Base-by-base conservation (phyloP, 2,113 vertebrate genomes). In the Prionailurus bengalensis region DNA sequence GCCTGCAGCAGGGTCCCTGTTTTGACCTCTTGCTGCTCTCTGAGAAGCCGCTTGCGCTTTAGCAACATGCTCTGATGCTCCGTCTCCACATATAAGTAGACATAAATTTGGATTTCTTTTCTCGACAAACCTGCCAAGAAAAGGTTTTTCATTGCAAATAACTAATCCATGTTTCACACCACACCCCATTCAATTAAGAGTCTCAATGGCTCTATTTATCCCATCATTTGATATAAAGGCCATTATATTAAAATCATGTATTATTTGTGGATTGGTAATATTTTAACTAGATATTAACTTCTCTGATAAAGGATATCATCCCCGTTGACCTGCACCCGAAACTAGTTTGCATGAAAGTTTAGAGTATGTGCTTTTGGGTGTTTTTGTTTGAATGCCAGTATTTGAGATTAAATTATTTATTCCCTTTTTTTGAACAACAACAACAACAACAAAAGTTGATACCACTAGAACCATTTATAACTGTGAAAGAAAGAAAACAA, bases 11-110 rank as follows among this genome's bases (percentile, higher is more conserved):
- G 39, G 61, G 80, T 29, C 95, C 82, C 55, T 79, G 83, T 85
- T 98, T 84, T 97, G 98, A 98, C 97, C 98, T 96, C 96, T 55
- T 74, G 93, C 45, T 87, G 95, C 92, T 89, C 79, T 92, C 91
- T 53, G 63, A 97, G 98, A 97, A 98, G 96, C 92, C 95, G 97
- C 53, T 95, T 89, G 97, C 96, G 97, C 95, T 97, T 98, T 97
- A 97, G 96, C 98, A 97, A 98, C 97, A 87, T 88, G 68, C 97
- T 96, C 45, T 97, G 90, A 87, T 88, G 68, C 97, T 96, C 45
- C 96, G 90, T 51, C 97, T 97, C 84, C 61, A 97, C 78, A 96
- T 91, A n/a, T 65, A 68, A 98, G 95, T 53, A 94, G 80, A 81
- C 76, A 96, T 79, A 87, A 96, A 71, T 96, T 81, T 97, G 42